A percentile compares a stretch with the other conserved stretches of the same genome.
phyloP scores from a whole-genome alignment of 2,888 invertebrate species.

The Listrodromus nycthemerus region DNA sequence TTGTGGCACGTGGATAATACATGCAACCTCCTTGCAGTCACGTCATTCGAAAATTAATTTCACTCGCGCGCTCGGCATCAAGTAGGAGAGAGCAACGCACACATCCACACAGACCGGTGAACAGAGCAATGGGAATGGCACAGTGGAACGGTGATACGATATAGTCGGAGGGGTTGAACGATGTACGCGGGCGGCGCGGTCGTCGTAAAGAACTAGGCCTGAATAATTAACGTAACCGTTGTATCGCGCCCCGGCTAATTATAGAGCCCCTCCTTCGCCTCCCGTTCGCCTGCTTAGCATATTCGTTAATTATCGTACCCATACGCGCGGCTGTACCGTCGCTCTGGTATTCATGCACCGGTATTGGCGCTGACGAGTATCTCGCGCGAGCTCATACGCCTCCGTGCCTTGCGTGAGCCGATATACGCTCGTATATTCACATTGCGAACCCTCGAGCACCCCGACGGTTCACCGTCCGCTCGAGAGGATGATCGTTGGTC shows the following conservation, averaged over 20 bases:
- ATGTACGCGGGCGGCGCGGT: constrained; percentile 64
- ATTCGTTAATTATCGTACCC: constrained; percentile 80
- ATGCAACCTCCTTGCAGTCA: constrained; percentile 80
- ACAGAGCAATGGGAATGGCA: constrained; percentile 29
- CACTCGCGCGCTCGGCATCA: constrained; percentile 65
- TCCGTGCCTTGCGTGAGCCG: constrained; percentile 71
- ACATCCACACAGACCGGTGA: neutral
- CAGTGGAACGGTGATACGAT: constrained; percentile 36
- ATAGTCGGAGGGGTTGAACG: constrained; percentile 61
- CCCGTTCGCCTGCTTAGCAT: constrained; percentile 80
- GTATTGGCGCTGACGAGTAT: constrained; percentile 54
- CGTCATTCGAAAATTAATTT: constrained; percentile 81
- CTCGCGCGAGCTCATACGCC: constrained; percentile 38
- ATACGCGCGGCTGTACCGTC: constrained; percentile 42
- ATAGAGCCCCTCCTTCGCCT: constrained; percentile 76
- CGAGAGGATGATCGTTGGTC: neutral
- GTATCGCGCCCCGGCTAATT: constrained; percentile 79
- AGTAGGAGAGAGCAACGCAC: constrained; percentile 30
- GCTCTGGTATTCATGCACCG: constrained; percentile 55
- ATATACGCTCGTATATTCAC: constrained; percentile 64
- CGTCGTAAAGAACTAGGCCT: constrained; percentile 79
- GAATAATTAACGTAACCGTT: constrained; percentile 80
- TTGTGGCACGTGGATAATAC: constrained; percentile 74
- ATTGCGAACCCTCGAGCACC: constrained; percentile 49
- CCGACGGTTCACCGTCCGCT: neutral